Evolutionary conservation across 1,140 invertebrate species (phyloP).

Genomic region (Carposina sasakii): DNA sequence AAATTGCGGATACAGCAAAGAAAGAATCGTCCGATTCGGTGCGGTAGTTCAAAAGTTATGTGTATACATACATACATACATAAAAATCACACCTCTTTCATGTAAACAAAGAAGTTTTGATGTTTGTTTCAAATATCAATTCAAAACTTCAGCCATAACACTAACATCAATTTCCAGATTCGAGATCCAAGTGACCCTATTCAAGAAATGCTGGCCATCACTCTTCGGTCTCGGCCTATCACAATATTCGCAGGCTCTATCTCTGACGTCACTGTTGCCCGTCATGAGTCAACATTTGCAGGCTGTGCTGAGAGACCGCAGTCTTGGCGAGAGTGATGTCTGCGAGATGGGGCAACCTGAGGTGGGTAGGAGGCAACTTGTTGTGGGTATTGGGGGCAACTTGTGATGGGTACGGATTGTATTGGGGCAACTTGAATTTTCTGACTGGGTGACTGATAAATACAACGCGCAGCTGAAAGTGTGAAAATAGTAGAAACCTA

Average conservation of each 20-base stretch:
- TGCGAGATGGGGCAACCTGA: slow-evolving; percentile 11
- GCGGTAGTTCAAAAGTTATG: too few species aligned
- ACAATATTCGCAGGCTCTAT: slow-evolving; percentile 80
- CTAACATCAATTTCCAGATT: too few species aligned
- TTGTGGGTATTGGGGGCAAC: background rate
- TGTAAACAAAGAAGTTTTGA: too few species aligned
- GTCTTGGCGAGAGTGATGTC: slow-evolving; percentile 13
- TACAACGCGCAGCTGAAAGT: slow-evolving; percentile 24
- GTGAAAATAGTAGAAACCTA: slow-evolving; percentile 11
- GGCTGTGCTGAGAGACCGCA: slow-evolving; percentile 36
- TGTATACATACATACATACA: background rate
- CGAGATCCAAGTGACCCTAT: slow-evolving; percentile 86
- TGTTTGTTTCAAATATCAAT: too few species aligned
- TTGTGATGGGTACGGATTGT: background rate
- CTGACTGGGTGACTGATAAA: too few species aligned
- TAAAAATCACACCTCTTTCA: too few species aligned
- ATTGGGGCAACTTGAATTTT: background rate
- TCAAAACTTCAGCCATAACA: too few species aligned
- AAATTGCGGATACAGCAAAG: too few species aligned
- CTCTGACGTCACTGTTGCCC: slow-evolving; percentile 47
- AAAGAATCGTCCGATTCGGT: too few species aligned
- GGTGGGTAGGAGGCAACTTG: background rate
- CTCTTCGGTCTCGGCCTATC: slow-evolving; percentile 93
- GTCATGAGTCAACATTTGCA: slow-evolving; percentile 48
- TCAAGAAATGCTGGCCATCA: slow-evolving; percentile 93